Base-by-base conservation (phyloP, 2,797 vertebrate genomes). In the Brachyalestes nurse region DNA sequence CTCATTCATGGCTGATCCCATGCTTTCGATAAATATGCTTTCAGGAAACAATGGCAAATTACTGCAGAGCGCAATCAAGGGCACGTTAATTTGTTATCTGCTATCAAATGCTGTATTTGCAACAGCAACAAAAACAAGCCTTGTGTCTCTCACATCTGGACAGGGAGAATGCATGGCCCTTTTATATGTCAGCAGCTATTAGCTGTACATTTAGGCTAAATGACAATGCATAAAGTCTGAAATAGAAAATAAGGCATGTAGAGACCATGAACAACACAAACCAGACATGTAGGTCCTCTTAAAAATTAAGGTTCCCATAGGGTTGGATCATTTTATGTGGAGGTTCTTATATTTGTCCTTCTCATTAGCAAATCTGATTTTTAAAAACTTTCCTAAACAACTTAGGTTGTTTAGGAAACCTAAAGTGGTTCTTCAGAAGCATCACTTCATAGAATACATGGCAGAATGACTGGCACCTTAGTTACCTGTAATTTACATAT, bases 161-260 rank as follows among this genome's bases (percentile, higher is more conserved):
- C 81, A 77, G 45, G 51, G 72, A 74, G 74, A 83, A 75, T 57
- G 81, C 78, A 66, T 72, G 71, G 75, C 64, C n/a, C 76, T 83
- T 83, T 83, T 71, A 83, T 81, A 79, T 72, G 71, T 73, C 78
- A 81, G 79, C 81, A 82, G 80, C 78, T 83, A 86, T 84, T 83
- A 84, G 73, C 64, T n/a, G 75, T 58, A 80, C 66, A 78, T 83
- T 81, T 81, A 72, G 57, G 45, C 79, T 75, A 83, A 78, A 85
- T 83, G 65, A 80, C 64, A 83, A 51, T 8, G 61, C 17, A 28
- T 28, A 23, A 34, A 62, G 66, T 77, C 62, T 38, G 17, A 19
- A 60, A 61, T 14, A 67, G 16, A 25, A 51, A 75, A 87, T 60
- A 80, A 84, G 72, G 40, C 12, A 21, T 14, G 34, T 7, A 34